phyloP scores from a whole-genome alignment of 2,888 invertebrate genomes.

The Philonicus albiceps region DNA sequence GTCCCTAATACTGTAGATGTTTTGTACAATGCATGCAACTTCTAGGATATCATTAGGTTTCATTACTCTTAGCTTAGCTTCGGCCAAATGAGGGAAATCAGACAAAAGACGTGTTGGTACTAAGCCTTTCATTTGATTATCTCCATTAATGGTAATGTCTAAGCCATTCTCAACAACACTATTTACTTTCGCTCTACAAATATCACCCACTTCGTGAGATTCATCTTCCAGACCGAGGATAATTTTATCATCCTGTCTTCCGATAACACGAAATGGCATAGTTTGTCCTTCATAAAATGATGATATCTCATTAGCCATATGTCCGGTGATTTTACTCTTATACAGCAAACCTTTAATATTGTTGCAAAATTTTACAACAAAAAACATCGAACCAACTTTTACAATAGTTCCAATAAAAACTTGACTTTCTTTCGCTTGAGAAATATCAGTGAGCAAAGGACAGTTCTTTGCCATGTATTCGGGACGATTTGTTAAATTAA shows the following conservation, averaged over 20 bases:
- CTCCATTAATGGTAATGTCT: conserved; percentile 57
- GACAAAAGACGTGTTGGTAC: conserved; percentile 61
- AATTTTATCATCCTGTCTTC: conserved; percentile 55
- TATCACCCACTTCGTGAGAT: conserved; percentile 57
- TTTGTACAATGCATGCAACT: conserved; percentile 57
- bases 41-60: conserved; percentile 52
- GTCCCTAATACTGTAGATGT: conserved; percentile 60
- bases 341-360: conserved; percentile 61
- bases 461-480: conserved; percentile 69
- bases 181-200: conserved; percentile 55
- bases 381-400: conserved; percentile 53
- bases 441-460: conserved; percentile 65
- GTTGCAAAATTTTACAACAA: conserved; percentile 61
- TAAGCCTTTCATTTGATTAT: conserved; percentile 55
- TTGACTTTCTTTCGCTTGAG: conserved; percentile 65
- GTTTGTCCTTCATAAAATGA: conserved; percentile 58
- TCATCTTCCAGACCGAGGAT: conserved; percentile 56
- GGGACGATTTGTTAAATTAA: conserved; percentile 72
- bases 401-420: conserved; percentile 59
- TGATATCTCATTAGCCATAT: conserved; percentile 50
- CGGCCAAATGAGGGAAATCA: conserved; percentile 57
- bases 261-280: conserved; percentile 56
- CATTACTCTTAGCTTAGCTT: conserved; percentile 54
- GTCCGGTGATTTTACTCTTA: conserved; percentile 51
- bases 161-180: conserved; percentile 58